These are phyloP conservation scores for Acromyrmex echinatior DNA, from an alignment of 1,140 invertebrate genomes.

Conservation along the genomic window DNA sequence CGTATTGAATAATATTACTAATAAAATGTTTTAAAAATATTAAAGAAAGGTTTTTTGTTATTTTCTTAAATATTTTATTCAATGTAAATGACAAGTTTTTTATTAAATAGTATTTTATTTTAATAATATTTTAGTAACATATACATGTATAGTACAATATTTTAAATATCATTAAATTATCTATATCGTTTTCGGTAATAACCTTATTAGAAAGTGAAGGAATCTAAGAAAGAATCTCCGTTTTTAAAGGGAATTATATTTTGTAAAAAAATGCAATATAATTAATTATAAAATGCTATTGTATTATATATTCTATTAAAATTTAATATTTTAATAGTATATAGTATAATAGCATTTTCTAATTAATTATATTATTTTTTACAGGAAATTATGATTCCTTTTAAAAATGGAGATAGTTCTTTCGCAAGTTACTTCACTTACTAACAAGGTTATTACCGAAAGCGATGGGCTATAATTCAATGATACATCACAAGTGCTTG, in stretches of 20 bases:
- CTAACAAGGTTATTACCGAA: background rate
- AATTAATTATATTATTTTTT: background rate
- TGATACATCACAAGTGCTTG: conserved; percentile 6
- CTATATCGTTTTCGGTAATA: no score
- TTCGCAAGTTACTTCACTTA: background rate
- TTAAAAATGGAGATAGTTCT: background rate
- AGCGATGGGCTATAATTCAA: conserved; percentile 38
- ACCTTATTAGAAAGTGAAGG: no score
- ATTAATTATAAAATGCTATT: no score
- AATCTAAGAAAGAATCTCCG: no score
- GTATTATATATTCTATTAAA: no score
- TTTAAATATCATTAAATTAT: no score
- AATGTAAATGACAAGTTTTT: background rate
- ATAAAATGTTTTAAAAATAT: background rate
- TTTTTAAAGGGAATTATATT: no score
- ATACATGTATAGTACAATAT: no score
- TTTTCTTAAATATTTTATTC: background rate
- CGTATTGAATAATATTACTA: conserved; percentile 5
- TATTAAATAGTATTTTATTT: background rate
- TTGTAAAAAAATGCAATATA: no score
- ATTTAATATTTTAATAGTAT: no score
- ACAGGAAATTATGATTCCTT: background rate
- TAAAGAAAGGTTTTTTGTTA: background rate
- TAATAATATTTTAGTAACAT: background rate
- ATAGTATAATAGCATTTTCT: background rate